phyloP scores from a whole-genome alignment of 1,140 invertebrate genomes.

The Cotesia typhae region DNA sequence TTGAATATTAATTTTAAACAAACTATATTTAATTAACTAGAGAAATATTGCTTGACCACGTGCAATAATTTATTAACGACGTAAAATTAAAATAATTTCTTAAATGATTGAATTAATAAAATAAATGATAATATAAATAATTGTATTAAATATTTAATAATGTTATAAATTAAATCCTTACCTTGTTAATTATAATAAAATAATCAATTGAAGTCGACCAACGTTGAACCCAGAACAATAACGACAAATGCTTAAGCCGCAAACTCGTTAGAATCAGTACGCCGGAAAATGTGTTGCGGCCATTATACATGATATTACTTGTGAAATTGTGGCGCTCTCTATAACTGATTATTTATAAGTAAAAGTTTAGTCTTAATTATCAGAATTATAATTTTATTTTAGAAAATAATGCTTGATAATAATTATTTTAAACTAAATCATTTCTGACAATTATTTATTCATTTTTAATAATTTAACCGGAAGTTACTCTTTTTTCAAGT shows the following conservation, averaged over 20 bases:
- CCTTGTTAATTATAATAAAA: neutral
- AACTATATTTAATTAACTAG: neutral
- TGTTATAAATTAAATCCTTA: neutral
- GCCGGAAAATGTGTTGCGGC: slow-evolving; percentile 13
- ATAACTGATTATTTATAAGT: no score
- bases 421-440: no score
- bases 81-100: neutral
- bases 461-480: no score
- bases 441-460: no score
- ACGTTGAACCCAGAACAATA: neutral
- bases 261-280: neutral
- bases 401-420: no score
- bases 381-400: no score
- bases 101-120: neutral
- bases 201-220: neutral
- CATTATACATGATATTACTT: neutral
- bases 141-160: neutral
- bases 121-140: neutral
- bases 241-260: neutral
- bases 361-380: no score
- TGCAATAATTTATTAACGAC: slow-evolving; percentile 1
- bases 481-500: no score
- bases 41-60: neutral
- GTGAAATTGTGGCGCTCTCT: neutral
- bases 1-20: neutral